A percentile compares a stretch with the other conserved stretches of the same genome.
Conservation (phyloP, 2,888 invertebrate species). For the Tricholauxania praeusta region DNA sequence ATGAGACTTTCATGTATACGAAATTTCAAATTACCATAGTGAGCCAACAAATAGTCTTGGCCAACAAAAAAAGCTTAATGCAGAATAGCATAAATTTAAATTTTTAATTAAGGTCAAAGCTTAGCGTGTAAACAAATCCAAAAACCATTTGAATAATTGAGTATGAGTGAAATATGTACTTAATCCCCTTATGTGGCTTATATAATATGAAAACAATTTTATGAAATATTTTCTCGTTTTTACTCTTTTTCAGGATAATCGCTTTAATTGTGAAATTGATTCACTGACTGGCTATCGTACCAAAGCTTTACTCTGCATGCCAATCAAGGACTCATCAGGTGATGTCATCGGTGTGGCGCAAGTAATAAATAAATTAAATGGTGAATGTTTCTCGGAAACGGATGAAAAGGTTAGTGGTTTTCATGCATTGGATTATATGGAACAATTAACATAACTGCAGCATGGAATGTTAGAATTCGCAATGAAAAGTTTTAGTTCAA, state of each 20-base stretch:
- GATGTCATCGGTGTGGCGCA: slow-evolving; percentile 98
- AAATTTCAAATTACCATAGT: no score
- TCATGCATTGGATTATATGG: background rate
- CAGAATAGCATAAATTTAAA: no score
- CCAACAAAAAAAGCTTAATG: no score
- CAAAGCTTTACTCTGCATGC: slow-evolving; percentile 93
- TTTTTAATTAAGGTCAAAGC: no score
- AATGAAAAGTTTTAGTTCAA: no score
- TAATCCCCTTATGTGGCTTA: background rate
- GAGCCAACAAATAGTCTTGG: no score
- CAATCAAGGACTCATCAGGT: slow-evolving; percentile 93
- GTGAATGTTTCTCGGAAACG: slow-evolving; percentile 83
- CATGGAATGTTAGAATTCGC: background rate
- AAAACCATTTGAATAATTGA: background rate
- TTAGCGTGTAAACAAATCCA: no score
- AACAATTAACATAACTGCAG: background rate
- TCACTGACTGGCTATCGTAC: slow-evolving; percentile 93
- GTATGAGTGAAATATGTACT: background rate
- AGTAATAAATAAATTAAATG: slow-evolving; percentile 92
- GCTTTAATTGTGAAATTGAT: slow-evolving; percentile 96
- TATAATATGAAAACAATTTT: background rate
- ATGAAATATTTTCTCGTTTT: slow-evolving; percentile 37
- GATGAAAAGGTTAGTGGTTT: slow-evolving; percentile 76
- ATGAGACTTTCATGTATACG: no score
- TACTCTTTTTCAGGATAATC: slow-evolving; percentile 75